Evolutionary conservation across 2,797 vertebrate genomes (phyloP).

Genomic region (Tamandua tetradactyla): DNA sequence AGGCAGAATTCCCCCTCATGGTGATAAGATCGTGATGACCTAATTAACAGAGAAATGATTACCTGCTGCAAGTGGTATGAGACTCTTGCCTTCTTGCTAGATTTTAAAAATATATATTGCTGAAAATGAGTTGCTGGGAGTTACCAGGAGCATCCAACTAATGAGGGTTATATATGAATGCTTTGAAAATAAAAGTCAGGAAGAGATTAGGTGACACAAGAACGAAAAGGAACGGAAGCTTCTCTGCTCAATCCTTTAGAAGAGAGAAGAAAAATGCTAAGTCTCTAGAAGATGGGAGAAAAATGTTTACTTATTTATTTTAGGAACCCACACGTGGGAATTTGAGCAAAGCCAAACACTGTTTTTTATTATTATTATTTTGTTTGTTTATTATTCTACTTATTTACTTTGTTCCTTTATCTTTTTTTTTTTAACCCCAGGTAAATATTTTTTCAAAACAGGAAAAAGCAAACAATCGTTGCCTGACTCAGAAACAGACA

Average conservation of each 20-base stretch:
- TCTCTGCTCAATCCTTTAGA: background rate
- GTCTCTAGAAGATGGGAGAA: background rate
- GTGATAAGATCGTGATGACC: slow-evolving; percentile 65
- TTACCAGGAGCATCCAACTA: slow-evolving; percentile 44
- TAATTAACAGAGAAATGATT: slow-evolving; percentile 57
- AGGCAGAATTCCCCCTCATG: slow-evolving; percentile 23
- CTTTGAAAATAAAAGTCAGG: slow-evolving; percentile 10
- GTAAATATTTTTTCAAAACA: slow-evolving; percentile 16
- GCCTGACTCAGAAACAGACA: background rate
- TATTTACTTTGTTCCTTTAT: background rate
- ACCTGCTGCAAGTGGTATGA: slow-evolving; percentile 1
- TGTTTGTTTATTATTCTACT: background rate
- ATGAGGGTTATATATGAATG: slow-evolving; percentile 59
- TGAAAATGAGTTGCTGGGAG: slow-evolving; percentile 1
- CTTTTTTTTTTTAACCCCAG: background rate
- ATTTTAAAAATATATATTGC: background rate
- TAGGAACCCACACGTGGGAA: background rate
- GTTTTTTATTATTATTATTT: background rate
- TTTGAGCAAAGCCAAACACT: background rate
- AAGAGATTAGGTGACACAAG: background rate
- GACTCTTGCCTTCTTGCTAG: slow-evolving; percentile 24
- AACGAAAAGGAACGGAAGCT: background rate
- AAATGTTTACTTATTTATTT: background rate
- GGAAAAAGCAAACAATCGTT: background rate
- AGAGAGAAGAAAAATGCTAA: background rate